phyloP scores from a whole-genome alignment of 2,888 invertebrate genomes.

The Megalurothrips usitatus region DNA sequence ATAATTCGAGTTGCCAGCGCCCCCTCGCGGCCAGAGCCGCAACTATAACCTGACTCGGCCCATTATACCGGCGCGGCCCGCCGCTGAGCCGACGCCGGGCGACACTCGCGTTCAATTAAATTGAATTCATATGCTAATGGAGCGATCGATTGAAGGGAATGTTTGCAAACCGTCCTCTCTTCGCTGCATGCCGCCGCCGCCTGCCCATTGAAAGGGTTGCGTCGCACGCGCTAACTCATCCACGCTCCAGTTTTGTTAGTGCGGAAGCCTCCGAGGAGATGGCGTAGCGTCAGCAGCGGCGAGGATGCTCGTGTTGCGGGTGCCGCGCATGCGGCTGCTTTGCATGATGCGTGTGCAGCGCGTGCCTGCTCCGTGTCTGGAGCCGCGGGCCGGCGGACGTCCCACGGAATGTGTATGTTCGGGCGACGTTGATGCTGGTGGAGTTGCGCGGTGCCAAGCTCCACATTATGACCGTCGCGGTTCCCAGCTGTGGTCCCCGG shows the following conservation, averaged over 20 bases:
- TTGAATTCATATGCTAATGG: conserved; percentile 23
- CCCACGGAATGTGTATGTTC: too few relatives aligned
- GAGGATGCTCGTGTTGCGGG: background rate
- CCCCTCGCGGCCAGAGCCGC: too few relatives aligned
- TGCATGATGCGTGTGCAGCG: too few relatives aligned
- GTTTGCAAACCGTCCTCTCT: conserved; percentile 5
- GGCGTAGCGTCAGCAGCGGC: background rate
- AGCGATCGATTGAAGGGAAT: background rate
- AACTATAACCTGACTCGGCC: too few relatives aligned
- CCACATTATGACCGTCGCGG: too few relatives aligned
- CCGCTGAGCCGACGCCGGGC: background rate
- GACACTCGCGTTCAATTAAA: conserved; percentile 20
- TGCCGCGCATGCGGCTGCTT: too few relatives aligned
- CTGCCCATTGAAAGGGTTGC: too few relatives aligned
- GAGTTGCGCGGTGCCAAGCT: too few relatives aligned
- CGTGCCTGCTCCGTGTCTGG: too few relatives aligned
- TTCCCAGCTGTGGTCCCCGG: background rate
- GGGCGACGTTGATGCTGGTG: too few relatives aligned
- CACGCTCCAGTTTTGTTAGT: background rate
- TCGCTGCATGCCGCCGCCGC: background rate
- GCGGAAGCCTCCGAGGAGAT: background rate
- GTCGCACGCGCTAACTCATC: background rate
- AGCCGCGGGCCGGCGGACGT: too few relatives aligned
- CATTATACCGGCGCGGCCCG: background rate
- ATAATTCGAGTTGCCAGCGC: too few relatives aligned